Conservation (phyloP, 2,888 invertebrate species). For the Campopleginae sp. region DNA sequence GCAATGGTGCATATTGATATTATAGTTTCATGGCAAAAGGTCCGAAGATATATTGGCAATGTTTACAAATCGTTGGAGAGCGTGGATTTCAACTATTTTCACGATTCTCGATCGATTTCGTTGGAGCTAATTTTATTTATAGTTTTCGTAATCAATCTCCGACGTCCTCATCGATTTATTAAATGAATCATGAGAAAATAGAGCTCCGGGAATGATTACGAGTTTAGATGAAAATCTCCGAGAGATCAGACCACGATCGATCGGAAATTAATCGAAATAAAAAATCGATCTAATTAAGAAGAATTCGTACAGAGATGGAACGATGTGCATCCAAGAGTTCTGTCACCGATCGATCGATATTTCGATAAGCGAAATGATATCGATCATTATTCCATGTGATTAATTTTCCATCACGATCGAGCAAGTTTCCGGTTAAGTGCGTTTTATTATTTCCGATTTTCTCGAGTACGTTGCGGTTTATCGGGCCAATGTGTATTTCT, state of each 20-base stretch:
- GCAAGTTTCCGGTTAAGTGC: neutral
- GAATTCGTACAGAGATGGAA: neutral
- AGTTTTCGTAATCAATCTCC: neutral
- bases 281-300: conserved; percentile 14
- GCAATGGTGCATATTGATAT: conserved; percentile 35
- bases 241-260: neutral
- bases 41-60: conserved; percentile 9
- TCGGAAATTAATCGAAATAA: too few relatives aligned
- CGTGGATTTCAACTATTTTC: neutral
- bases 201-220: neutral
- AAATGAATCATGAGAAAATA: neutral
- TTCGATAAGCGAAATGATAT: conserved; percentile 6
- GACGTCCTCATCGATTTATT: neutral
- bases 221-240: neutral
- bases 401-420: conserved; percentile 16
- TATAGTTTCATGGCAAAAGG: conserved; percentile 19
- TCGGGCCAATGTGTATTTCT: neutral
- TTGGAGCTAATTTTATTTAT: neutral
- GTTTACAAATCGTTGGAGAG: conserved; percentile 1
- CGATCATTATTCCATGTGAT: neutral
- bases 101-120: neutral
- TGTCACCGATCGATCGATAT: conserved; percentile 28
- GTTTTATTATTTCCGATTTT: neutral
- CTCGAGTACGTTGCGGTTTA: neutral
- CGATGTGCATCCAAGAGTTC: conserved; percentile 10